A percentile compares a stretch with the other conserved stretches of the same genome.
Conservation (phyloP, 2,113 vertebrate genomes). For the Myxocyprinus asiaticus region DNA sequence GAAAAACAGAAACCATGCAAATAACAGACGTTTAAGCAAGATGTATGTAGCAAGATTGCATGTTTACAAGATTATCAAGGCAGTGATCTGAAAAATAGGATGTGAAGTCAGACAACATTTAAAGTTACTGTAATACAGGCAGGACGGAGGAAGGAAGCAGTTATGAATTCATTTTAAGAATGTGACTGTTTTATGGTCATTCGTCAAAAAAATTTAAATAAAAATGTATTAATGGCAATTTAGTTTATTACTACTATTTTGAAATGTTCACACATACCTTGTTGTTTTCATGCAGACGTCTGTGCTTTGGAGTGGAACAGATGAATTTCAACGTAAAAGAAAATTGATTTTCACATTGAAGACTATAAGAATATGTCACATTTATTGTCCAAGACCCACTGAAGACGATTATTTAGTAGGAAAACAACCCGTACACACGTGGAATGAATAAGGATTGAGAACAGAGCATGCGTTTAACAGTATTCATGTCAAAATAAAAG, state of each 20-base stretch:
- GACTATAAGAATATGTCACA: neutral
- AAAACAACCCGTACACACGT: neutral
- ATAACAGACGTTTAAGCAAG: no score
- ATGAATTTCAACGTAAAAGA: neutral
- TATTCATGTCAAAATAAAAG: conserved; percentile 11
- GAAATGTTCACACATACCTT: neutral
- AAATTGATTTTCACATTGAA: neutral
- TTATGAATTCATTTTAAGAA: no score
- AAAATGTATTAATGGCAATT: neutral
- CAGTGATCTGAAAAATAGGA: no score
- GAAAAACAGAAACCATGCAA: no score
- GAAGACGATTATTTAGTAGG: neutral
- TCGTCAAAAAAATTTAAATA: no score
- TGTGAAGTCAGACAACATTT: no score
- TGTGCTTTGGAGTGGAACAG: neutral
- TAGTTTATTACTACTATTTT: neutral
- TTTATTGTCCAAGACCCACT: neutral
- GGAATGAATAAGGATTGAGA: neutral
- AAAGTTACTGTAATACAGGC: no score
- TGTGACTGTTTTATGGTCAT: neutral
- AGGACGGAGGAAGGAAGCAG: no score
- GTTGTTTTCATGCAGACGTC: neutral
- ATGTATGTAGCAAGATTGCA: no score
- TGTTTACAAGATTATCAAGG: no score
- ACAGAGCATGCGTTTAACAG: neutral